phyloP scores from a whole-genome alignment of 2,797 vertebrate species.

The Leptodactylus fallax region DNA sequence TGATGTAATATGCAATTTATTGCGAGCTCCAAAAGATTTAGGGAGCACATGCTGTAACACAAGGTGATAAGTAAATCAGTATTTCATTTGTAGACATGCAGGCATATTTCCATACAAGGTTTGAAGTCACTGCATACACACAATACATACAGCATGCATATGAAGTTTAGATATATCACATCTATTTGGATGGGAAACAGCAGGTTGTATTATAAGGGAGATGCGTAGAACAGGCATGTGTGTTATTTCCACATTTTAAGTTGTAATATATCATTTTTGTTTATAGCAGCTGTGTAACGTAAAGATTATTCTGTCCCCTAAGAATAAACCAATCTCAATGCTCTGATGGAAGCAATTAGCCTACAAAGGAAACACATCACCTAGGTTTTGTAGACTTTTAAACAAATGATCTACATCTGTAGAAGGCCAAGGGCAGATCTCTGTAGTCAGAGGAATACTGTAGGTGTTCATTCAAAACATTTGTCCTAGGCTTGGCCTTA shows the following conservation, averaged over 20 bases:
- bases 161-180: slow-evolving; percentile 29
- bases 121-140: slow-evolving; percentile 14
- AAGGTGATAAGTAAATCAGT: background rate
- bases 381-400: background rate
- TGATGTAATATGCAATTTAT: background rate
- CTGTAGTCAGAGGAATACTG: background rate
- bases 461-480: background rate
- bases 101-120: slow-evolving; percentile 33
- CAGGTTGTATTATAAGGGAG: background rate
- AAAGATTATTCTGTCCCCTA: slow-evolving; percentile 24
- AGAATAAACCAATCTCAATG: slow-evolving; percentile 15
- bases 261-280: slow-evolving; percentile 53
- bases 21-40: background rate
- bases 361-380: slow-evolving; percentile 30
- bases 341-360: slow-evolving; percentile 43
- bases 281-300: slow-evolving; percentile 46
- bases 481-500: background rate
- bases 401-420: slow-evolving; percentile 26
- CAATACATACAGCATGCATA: slow-evolving; percentile 32
- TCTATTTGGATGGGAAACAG: slow-evolving; percentile 43
- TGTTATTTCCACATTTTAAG: slow-evolving; percentile 45
- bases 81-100: background rate
- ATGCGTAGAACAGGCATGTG: background rate
- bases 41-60: background rate
- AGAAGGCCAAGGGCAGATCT: background rate